Percentiles rank a stretch among this genome's conserved stretches.
Evolutionary conservation across 1,140 invertebrate genomes (phyloP).

Genomic region (Neotoxoptera formosana): DNA sequence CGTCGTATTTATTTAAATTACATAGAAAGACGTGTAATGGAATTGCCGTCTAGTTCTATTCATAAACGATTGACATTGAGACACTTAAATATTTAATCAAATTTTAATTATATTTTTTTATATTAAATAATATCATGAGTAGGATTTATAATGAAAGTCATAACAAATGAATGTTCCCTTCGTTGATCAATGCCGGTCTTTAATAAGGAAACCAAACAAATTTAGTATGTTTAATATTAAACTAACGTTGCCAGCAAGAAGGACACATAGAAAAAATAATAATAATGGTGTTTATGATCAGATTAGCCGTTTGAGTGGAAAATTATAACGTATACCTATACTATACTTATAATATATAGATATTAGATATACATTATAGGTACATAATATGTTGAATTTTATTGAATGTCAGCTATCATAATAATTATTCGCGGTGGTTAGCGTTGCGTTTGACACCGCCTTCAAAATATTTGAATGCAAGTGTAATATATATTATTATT

Average conservation of each 20-base stretch:
- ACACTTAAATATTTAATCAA: background rate
- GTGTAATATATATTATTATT: background rate
- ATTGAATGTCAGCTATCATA: background rate
- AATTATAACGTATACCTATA: background rate
- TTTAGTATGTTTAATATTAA: background rate
- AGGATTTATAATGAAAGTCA: background rate
- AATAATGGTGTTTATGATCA: background rate
- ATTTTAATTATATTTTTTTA: background rate
- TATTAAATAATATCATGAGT: background rate
- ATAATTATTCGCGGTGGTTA: background rate
- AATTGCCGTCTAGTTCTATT: background rate
- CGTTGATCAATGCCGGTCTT: conserved; percentile 3
- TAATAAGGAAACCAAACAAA: background rate
- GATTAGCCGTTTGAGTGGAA: background rate
- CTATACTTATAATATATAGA: background rate
- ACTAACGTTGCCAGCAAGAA: background rate
- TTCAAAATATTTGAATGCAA: background rate
- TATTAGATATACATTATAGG: background rate
- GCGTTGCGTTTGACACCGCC: background rate
- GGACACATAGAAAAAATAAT: background rate
- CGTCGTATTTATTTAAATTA: background rate
- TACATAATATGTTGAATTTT: too few species aligned
- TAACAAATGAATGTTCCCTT: background rate
- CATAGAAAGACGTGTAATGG: background rate
- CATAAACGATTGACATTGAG: background rate